Percentiles rank a stretch among this genome's conserved stretches.
phyloP scores from a whole-genome alignment of 2,113 vertebrate genomes.

The Protomyctophum bolini region DNA sequence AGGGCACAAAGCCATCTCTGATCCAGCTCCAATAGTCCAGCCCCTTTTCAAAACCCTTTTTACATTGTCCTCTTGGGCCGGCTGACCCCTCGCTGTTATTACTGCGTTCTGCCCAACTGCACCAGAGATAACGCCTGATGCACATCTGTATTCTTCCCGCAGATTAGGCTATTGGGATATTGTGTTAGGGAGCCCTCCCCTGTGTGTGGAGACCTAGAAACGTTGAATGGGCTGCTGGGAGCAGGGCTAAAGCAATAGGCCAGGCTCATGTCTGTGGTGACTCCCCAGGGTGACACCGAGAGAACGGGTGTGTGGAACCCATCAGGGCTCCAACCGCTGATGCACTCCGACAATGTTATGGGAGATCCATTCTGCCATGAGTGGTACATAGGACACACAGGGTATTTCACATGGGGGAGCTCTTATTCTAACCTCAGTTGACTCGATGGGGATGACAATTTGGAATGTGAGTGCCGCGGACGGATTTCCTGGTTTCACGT shows the following conservation, averaged over 20 bases:
- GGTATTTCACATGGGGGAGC: constrained; percentile 59
- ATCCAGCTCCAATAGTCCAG: constrained; percentile 42
- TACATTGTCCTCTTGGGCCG: constrained; percentile 28
- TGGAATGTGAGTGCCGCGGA: background rate
- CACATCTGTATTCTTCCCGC: constrained; percentile 51
- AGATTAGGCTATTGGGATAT: constrained; percentile 55
- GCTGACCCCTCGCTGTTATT: constrained; percentile 54
- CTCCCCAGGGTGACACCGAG: constrained; percentile 45
- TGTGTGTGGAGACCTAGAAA: constrained; percentile 22
- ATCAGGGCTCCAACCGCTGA: constrained; percentile 61
- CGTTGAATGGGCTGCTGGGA: constrained; percentile 39
- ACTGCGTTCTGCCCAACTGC: constrained; percentile 52
- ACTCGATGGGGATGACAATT: too few species aligned
- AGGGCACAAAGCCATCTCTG: constrained; percentile 40
- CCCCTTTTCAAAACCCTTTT: constrained; percentile 49
- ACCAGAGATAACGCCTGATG: constrained; percentile 48
- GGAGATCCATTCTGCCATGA: constrained; percentile 66
- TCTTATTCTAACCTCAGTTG: constrained; percentile 32
- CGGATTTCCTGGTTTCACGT: constrained; percentile 32
- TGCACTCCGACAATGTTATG: constrained; percentile 77
- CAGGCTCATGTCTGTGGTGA: constrained; percentile 36
- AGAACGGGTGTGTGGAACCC: constrained; percentile 51
- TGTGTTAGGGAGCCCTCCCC: constrained; percentile 45
- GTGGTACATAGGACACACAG: constrained; percentile 60
- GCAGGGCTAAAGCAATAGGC: constrained; percentile 70